Conservation (phyloP, 2,113 vertebrate genomes). For the Reinhardtius hippoglossoides region DNA sequence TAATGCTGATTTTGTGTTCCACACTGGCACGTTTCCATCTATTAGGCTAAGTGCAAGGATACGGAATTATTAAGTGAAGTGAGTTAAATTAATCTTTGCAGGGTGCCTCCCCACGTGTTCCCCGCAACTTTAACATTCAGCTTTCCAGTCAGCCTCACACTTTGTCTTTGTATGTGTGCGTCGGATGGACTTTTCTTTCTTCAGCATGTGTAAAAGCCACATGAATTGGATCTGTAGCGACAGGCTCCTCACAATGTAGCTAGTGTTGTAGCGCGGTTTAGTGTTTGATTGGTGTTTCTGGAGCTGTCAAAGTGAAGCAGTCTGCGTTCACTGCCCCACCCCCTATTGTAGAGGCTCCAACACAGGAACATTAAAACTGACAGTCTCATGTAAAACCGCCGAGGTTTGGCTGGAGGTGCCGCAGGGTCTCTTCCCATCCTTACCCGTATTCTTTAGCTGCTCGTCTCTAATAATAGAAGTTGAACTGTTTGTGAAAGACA, state of each 20-base stretch:
- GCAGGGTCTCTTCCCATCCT: conserved; percentile 14
- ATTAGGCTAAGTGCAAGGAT: conserved; percentile 17
- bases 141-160: conserved; percentile 28
- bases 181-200: no score
- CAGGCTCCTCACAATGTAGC: conserved; percentile 50
- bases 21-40: background rate
- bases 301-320: conserved; percentile 41
- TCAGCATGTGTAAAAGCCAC: background rate
- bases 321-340: conserved; percentile 52
- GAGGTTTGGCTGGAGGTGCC: background rate
- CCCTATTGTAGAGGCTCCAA: conserved; percentile 50
- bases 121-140: conserved; percentile 27
- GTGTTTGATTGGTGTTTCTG: conserved; percentile 54
- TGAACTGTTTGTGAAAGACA: conserved; percentile 16
- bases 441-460: conserved; percentile 10
- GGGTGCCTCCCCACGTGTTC: conserved; percentile 19
- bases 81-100: conserved; percentile 35
- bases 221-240: conserved; percentile 50
- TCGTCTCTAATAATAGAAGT: conserved; percentile 15
- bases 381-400: conserved; percentile 50
- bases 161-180: conserved; percentile 8
- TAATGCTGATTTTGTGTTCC: conserved; percentile 5
- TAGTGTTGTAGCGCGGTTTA: conserved; percentile 44
- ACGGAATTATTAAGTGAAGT: conserved; percentile 28
- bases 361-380: conserved; percentile 78